phyloP scores from a whole-genome alignment of 2,113 vertebrate genomes.

The Pandion haliaetus region DNA sequence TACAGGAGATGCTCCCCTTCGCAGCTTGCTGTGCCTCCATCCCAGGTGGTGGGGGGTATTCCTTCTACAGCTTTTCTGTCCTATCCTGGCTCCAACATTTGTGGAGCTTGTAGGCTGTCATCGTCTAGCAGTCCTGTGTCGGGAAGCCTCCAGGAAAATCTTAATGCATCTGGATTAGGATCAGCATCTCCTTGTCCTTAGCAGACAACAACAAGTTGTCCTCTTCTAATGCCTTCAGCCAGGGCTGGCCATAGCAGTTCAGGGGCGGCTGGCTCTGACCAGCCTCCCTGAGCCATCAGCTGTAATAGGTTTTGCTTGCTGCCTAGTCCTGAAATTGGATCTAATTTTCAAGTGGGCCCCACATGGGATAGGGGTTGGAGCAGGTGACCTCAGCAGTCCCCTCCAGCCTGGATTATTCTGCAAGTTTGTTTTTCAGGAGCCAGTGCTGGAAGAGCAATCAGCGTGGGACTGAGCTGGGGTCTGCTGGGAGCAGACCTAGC shows the following conservation, averaged over 20 bases:
- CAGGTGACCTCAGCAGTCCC: neutral
- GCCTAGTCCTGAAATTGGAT: neutral
- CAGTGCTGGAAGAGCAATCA: neutral
- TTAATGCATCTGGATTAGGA: neutral
- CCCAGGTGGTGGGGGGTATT: accelerated
- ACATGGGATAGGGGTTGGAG: neutral
- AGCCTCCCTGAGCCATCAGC: neutral
- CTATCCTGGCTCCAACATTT: neutral
- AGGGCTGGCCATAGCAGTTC: neutral
- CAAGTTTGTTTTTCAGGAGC: neutral
- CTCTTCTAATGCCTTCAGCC: neutral
- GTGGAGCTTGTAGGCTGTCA: neutral
- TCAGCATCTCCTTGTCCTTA: neutral
- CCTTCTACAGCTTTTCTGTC: neutral
- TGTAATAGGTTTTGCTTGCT: neutral
- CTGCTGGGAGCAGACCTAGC: neutral
- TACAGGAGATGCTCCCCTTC: neutral
- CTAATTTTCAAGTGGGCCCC: neutral
- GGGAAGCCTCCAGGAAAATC: neutral
- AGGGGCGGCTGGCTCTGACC: neutral
- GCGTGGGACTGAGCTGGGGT: neutral
- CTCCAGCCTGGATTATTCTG: neutral
- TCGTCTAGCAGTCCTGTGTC: neutral
- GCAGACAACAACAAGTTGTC: neutral
- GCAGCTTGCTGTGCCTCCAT: neutral